A percentile compares a stretch with the other conserved stretches of the same genome.
Evolutionary conservation across 1,140 invertebrate genomes (phyloP).

Genomic region (Conus ventricosus): DNA sequence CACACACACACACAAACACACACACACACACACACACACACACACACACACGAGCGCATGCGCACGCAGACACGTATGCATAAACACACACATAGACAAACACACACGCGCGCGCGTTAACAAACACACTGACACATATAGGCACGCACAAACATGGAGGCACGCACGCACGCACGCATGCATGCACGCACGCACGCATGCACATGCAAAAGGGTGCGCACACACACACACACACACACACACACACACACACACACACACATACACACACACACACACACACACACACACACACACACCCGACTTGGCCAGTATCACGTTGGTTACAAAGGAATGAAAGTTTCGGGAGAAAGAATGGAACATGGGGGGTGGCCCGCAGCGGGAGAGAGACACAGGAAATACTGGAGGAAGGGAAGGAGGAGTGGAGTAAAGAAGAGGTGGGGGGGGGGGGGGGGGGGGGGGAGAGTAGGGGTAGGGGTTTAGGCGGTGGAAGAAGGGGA

Average conservation of each 20-base stretch:
- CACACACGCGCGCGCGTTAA: not conserved
- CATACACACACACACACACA: conserved; percentile 19
- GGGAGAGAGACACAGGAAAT: not conserved
- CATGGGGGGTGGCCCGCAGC: too few relatives aligned
- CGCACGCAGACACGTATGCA: too few relatives aligned
- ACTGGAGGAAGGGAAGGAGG: not conserved
- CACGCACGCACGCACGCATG: conserved; percentile 9
- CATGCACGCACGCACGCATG: not conserved
- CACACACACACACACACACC: conserved; percentile 19
- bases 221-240: not conserved
- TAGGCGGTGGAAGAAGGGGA: not conserved
- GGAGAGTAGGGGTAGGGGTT: not conserved
- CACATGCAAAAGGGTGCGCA: too few relatives aligned
- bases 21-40: too few relatives aligned
- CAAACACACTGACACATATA: not conserved
- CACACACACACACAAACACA: conserved; percentile 5
- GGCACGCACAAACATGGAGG: conserved; percentile 1
- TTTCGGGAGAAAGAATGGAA: too few relatives aligned
- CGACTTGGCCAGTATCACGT: not conserved
- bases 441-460: not conserved
- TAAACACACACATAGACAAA: conserved; percentile 2
- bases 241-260: conserved; percentile 18
- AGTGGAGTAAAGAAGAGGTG: not conserved
- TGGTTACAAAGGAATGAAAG: too few relatives aligned
- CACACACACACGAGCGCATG: too few relatives aligned